Conservation (phyloP, 1,140 invertebrate species). For the Mylabris phalerata region DNA sequence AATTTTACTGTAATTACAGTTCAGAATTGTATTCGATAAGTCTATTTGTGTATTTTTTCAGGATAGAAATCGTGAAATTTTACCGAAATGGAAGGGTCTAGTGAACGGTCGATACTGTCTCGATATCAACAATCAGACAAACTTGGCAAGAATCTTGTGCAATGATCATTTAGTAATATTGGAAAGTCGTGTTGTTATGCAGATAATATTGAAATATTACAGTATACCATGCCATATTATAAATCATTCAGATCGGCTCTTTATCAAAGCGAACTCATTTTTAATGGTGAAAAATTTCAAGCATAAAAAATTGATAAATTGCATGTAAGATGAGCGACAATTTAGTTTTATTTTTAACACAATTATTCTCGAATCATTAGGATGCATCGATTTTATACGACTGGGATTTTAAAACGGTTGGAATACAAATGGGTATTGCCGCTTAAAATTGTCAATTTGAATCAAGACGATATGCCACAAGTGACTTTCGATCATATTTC, state of each 20-base stretch:
- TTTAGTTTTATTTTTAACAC: not conserved
- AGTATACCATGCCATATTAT: slow-evolving; percentile 24
- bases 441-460: slow-evolving; percentile 6
- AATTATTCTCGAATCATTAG: slow-evolving; percentile 21
- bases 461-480: slow-evolving; percentile 15
- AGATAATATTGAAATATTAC: slow-evolving; percentile 20
- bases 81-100: slow-evolving; percentile 29
- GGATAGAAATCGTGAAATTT: slow-evolving; percentile 22
- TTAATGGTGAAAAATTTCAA: slow-evolving; percentile 23
- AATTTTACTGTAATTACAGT: slow-evolving; percentile 30
- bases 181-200: slow-evolving; percentile 33
- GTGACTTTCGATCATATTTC: slow-evolving; percentile 32
- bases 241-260: slow-evolving; percentile 23
- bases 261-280: slow-evolving; percentile 28
- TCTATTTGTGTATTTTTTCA: not conserved
- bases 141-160: slow-evolving; percentile 30
- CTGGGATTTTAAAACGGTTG: slow-evolving; percentile 29
- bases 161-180: slow-evolving; percentile 29
- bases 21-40: not conserved
- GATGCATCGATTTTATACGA: slow-evolving; percentile 24
- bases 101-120: slow-evolving; percentile 30
- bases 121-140: slow-evolving; percentile 24
- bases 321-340: slow-evolving; percentile 21
- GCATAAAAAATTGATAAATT: slow-evolving; percentile 21
- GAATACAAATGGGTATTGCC: slow-evolving; percentile 31